Conservation (phyloP, 2,113 vertebrate genomes). For the Illadopsis cleaveri region DNA sequence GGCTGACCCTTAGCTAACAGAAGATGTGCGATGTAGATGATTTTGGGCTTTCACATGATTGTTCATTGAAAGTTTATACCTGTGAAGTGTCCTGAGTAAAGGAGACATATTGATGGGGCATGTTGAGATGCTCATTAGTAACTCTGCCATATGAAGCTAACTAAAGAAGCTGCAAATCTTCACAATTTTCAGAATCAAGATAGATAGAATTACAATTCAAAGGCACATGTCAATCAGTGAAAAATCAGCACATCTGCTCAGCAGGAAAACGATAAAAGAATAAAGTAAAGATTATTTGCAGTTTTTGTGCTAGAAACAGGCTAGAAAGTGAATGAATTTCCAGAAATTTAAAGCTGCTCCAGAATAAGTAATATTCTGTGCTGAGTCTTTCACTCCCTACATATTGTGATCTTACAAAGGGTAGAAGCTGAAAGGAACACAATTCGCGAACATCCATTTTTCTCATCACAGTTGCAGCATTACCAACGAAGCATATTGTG, state of each 20-base stretch:
- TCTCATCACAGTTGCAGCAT: slow-evolving; percentile 38
- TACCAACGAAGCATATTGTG: not conserved
- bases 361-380: not conserved
- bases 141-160: not conserved
- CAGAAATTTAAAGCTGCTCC: not conserved
- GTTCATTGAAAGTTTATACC: not conserved
- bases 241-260: not conserved
- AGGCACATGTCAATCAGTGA: not conserved
- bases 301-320: not conserved
- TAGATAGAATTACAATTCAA: not conserved
- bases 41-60: not conserved
- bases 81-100: not conserved
- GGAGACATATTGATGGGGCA: not conserved
- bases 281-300: not conserved
- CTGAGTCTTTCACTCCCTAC: not conserved
- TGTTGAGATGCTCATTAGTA: not conserved
- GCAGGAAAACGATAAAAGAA: not conserved
- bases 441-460: slow-evolving; percentile 43
- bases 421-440: slow-evolving; percentile 19
- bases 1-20: not conserved
- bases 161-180: not conserved
- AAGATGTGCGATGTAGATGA: not conserved
- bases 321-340: not conserved
- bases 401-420: slow-evolving; percentile 23
- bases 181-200: not conserved